A percentile compares a stretch with the other conserved stretches of the same genome.
Evolutionary conservation across 2,888 invertebrate species (phyloP).

Genomic region (Lapara coniferarum): DNA sequence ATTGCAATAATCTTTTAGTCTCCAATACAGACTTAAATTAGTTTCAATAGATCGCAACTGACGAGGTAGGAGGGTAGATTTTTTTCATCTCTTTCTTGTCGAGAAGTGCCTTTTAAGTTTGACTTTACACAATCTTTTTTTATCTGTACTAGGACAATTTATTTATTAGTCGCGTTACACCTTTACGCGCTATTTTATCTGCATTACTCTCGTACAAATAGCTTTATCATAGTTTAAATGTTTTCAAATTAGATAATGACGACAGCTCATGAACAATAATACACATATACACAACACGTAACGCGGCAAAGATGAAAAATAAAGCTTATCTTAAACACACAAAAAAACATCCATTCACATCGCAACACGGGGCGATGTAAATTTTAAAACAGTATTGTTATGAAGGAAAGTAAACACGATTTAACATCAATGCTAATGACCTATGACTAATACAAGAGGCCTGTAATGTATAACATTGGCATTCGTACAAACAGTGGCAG

Average conservation of each 20-base stretch:
- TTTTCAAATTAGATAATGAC: not conserved
- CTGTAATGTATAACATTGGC: slow-evolving; percentile 79
- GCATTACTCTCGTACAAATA: not conserved
- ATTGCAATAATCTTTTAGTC: no score
- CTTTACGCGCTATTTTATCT: not conserved
- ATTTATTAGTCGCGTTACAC: not conserved
- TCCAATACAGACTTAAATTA: not conserved
- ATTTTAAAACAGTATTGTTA: slow-evolving; percentile 57
- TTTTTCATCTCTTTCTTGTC: slow-evolving; percentile 18
- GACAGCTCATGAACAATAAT: no score
- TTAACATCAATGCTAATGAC: slow-evolving; percentile 76
- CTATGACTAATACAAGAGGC: slow-evolving; percentile 77
- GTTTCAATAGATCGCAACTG: not conserved
- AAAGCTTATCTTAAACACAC: slow-evolving; percentile 1
- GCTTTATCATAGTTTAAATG: not conserved
- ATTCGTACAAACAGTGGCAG: slow-evolving; percentile 77
- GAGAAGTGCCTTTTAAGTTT: slow-evolving; percentile 13
- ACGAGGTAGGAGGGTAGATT: not conserved
- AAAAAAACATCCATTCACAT: not conserved
- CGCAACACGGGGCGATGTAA: not conserved
- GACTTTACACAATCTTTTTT: slow-evolving; percentile 13
- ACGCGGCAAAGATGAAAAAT: not conserved
- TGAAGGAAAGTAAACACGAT: slow-evolving; percentile 67
- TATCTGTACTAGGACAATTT: not conserved
- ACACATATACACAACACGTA: not conserved